These are phyloP conservation scores for Odocoileus virginianus DNA, from an alignment of 2,113 vertebrate species.

Conservation along the genomic window DNA sequence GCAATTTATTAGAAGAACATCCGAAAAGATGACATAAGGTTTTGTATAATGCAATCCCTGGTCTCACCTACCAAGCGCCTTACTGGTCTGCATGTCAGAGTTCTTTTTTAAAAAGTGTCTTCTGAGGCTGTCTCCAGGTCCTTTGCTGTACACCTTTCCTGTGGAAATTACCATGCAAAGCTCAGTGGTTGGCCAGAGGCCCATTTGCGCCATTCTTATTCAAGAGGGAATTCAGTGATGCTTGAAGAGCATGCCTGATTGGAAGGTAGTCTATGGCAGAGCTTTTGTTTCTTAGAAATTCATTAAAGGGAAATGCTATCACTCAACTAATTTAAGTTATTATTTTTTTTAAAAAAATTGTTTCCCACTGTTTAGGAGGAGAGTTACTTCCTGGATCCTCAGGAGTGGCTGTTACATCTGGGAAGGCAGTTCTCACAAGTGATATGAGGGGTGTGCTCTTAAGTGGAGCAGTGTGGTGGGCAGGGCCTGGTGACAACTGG, in stretches of 20 bases:
- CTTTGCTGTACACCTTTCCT: background rate
- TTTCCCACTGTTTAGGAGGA: background rate
- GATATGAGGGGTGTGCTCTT: background rate
- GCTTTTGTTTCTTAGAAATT: background rate
- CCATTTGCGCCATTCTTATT: background rate
- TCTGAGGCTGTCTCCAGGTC: background rate
- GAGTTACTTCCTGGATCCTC: background rate
- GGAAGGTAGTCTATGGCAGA: background rate
- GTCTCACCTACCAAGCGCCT: background rate
- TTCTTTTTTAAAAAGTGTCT: background rate
- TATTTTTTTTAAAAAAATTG: background rate
- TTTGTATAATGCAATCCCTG: background rate
- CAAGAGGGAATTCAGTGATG: background rate
- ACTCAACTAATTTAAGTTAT: background rate
- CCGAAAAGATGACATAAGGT: background rate
- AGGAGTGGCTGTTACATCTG: background rate
- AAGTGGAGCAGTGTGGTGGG: background rate
- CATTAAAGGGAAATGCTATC: background rate
- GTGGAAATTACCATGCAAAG: background rate
- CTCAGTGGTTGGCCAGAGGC: background rate
- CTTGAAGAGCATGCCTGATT: background rate
- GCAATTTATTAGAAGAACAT: background rate
- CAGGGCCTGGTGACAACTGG: background rate
- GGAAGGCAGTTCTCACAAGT: background rate
- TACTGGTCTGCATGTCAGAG: background rate